Evolutionary conservation across 2,113 vertebrate genomes (phyloP), one percentile per base, ranked within the genome.

Genomic region (Percopsis transmontana): DNA sequence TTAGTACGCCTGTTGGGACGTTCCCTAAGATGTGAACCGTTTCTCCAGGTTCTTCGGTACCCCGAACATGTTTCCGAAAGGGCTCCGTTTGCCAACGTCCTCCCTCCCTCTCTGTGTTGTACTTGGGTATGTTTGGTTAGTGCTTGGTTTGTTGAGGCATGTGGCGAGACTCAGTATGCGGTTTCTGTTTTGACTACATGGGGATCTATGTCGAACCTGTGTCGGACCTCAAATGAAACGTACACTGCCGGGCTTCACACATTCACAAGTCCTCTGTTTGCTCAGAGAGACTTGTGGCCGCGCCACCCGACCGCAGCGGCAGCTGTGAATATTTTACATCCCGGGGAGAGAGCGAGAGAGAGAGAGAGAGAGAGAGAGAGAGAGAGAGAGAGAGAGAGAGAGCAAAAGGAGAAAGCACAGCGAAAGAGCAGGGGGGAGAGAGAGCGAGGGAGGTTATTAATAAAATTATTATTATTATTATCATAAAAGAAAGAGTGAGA

Each of bases 271-370:
- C 74, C 78, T 85, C 86, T 90, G 87, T 89, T 89, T 91, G 89
- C 87, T 84, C 86, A 80, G 72, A 85, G 83, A 86, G 87, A 84
- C 87, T 81, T 91, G 91, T 78, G 90, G 92, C 88, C 61, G 79
- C 74, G 81, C 86, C 86, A 88, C 84, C 85, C 73, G 87, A 92
- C 92, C 90, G 77, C 92, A 91, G 89, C 76, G 86, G 90, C 91
- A 93, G 91, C 91, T 91, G 91, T 89, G 89, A 91, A 91, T 90
- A 89, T 91, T 91, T 91, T 81, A 89, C 81, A 84, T 86, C 85
- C 84, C 68, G 60, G 33, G 7, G 15, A 39, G 33, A 18, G 33
- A 39, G 38, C 13, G 38, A 41, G 57, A 21, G 38, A 51, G 62
- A 18, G 38, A 19, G 38, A 40, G 55, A 40, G 54, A 45, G 38